Conservation (phyloP, 2,113 vertebrate genomes). For the Pseudopodoces humilis region DNA sequence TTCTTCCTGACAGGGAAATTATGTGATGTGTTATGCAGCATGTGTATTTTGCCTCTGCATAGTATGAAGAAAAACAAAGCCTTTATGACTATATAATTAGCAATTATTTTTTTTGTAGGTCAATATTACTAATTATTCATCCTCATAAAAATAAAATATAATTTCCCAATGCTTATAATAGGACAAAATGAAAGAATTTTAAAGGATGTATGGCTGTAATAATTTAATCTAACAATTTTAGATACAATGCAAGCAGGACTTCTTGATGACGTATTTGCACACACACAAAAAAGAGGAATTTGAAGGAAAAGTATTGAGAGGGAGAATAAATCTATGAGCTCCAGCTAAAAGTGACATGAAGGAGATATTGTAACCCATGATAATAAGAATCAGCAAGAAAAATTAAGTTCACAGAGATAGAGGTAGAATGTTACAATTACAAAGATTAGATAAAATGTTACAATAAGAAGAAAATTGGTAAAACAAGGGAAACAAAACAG, state of each 20-base stretch:
- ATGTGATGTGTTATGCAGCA: background rate
- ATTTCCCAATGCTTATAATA: background rate
- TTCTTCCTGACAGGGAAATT: background rate
- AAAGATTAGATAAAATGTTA: background rate
- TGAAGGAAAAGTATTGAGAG: background rate
- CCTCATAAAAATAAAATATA: background rate
- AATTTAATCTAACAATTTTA: background rate
- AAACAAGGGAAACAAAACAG: background rate
- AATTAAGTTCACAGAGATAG: background rate
- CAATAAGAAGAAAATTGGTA: background rate
- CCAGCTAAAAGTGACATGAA: background rate
- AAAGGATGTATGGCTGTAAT: background rate
- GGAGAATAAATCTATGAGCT: background rate
- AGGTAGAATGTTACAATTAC: too few relatives aligned
- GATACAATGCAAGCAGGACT: background rate
- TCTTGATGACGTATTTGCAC: background rate
- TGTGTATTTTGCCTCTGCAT: background rate
- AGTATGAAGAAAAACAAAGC: fast-evolving
- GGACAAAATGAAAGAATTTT: background rate
- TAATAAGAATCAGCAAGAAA: background rate
- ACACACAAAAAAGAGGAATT: background rate
- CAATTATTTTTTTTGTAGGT: background rate
- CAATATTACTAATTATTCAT: background rate
- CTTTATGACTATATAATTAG: background rate
- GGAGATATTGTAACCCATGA: background rate